Conservation (phyloP, 2,888 invertebrate species). For the Coelinius sp. region DNA sequence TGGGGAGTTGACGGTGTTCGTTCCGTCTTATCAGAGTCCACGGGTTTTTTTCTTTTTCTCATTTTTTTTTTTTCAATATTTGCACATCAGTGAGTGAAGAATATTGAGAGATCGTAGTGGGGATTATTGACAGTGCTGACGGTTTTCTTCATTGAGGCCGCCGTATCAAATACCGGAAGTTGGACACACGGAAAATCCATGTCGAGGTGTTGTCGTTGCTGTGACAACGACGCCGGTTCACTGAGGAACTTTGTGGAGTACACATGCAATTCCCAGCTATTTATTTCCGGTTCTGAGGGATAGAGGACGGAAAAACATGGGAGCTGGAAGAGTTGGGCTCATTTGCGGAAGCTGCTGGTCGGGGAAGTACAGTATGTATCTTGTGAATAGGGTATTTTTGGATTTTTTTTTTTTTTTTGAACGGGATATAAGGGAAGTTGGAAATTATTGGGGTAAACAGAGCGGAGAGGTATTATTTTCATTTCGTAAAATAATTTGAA, state of each 20-base stretch:
- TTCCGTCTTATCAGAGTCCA: neutral
- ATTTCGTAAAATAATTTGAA: too few relatives aligned
- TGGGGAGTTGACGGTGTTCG: neutral
- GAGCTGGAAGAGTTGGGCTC: slow-evolving; percentile 66
- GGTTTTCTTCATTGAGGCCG: neutral
- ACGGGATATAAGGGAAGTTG: neutral
- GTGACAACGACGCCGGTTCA: slow-evolving; percentile 8
- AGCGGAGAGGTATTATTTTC: too few relatives aligned
- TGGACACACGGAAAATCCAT: slow-evolving; percentile 33
- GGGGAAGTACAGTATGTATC: slow-evolving; percentile 66
- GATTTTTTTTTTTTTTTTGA: neutral
- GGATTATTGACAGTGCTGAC: slow-evolving; percentile 6
- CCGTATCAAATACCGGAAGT: slow-evolving; percentile 36
- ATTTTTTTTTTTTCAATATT: neutral
- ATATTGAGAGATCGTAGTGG: neutral
- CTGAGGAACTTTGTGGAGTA: slow-evolving; percentile 5
- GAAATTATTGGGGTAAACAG: too few relatives aligned
- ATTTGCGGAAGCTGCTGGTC: slow-evolving; percentile 70
- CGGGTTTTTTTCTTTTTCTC: neutral
- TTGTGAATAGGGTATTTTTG: neutral
- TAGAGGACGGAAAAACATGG: slow-evolving; percentile 16
- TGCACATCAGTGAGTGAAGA: neutral
- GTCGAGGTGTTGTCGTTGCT: slow-evolving; percentile 18
- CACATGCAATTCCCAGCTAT: neutral
- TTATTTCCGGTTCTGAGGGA: slow-evolving; percentile 12